Evolutionary conservation across 2,113 vertebrate genomes (phyloP), one percentile per base, ranked within the genome.

Genomic region (Bostrychus sinensis): DNA sequence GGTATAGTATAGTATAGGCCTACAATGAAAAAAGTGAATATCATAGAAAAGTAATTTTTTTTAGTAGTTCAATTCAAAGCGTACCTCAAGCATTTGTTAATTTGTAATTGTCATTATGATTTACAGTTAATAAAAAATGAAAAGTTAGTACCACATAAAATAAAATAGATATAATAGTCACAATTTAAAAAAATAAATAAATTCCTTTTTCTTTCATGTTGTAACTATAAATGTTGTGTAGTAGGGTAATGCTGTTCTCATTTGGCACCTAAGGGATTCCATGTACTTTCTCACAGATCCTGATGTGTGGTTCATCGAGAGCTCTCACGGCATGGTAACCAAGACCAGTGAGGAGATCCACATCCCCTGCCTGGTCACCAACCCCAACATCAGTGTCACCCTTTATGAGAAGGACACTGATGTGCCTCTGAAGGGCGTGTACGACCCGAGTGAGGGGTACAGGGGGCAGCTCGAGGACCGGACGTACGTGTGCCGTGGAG

Each of bases 341-440:
- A 94, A 89, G 37, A 93, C 91, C 64, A 85, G 90, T 7, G 86
- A 88, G 1, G 92, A 94, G 66, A 89, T 81, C n/a, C 89, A 85
- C 56, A 89, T 98, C 62, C 96, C 97, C 0, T 99, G 97, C 28
- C 88, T 96, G 2, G 95, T 98, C 77, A 97, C 95, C 5, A 87
- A 98, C 72, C 97, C 97, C 0, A 80, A 83, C 7, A 92, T 94
- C 66, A 92, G 73, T 1, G 96, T 99, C 60, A 94, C 93, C 0
- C 89, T 99, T 41, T 91, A 94, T 0, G 94, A 98, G 76, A 93
- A 69, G 71, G 92, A 92, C 61, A 90, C 75, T 3, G 90, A 93
- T 4, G 75, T 71, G 7, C 88, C 87, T 0, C 72, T 96, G 55
- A 84, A 58, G 25, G 82, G 92, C 7, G 56, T 59, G n/a, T 99